phyloP scores from a whole-genome alignment of 2,888 invertebrate genomes.

The Drosophila neotestacea region DNA sequence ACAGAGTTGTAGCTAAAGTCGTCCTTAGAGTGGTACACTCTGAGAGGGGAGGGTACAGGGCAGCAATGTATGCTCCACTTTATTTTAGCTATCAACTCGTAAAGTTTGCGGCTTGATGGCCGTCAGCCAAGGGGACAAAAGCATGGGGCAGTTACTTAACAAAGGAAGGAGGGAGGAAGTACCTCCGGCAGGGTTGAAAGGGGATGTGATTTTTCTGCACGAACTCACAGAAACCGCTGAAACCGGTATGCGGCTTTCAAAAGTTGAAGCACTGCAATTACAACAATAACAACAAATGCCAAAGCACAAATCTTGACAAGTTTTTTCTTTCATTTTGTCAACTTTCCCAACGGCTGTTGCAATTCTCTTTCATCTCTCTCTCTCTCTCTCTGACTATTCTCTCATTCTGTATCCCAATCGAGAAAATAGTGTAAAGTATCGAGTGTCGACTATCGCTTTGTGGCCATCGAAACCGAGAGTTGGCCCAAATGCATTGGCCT shows the following conservation, averaged over 20 bases:
- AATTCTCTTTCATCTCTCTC: constrained; percentile 9
- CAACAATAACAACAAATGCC: constrained; percentile 43
- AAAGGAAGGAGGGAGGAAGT: background rate
- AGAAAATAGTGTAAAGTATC: background rate
- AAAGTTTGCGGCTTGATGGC: constrained; percentile 76
- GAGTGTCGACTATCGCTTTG: constrained; percentile 36
- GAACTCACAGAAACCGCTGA: constrained; percentile 58
- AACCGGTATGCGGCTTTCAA: constrained; percentile 55
- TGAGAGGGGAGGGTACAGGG: background rate
- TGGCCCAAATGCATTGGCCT: constrained; percentile 33
- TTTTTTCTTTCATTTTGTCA: constrained; percentile 69
- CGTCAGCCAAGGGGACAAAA: constrained; percentile 25
- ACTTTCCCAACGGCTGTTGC: constrained; percentile 56
- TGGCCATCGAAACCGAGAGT: constrained; percentile 21
- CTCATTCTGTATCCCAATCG: background rate
- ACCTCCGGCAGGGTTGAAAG: background rate
- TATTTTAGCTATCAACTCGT: constrained; percentile 79
- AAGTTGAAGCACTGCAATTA: constrained; percentile 61
- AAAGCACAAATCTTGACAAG: constrained; percentile 70
- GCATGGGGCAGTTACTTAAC: constrained; percentile 27
- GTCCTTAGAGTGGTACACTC: background rate
- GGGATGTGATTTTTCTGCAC: constrained; percentile 60
- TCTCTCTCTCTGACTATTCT: background rate
- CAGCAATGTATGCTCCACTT: constrained; percentile 71
- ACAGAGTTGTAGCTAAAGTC: constrained; percentile 34